Evolutionary conservation across 1,140 invertebrate species (phyloP), one percentile per base, ranked within the genome.

Genomic region (Drosophila paulistorum): DNA sequence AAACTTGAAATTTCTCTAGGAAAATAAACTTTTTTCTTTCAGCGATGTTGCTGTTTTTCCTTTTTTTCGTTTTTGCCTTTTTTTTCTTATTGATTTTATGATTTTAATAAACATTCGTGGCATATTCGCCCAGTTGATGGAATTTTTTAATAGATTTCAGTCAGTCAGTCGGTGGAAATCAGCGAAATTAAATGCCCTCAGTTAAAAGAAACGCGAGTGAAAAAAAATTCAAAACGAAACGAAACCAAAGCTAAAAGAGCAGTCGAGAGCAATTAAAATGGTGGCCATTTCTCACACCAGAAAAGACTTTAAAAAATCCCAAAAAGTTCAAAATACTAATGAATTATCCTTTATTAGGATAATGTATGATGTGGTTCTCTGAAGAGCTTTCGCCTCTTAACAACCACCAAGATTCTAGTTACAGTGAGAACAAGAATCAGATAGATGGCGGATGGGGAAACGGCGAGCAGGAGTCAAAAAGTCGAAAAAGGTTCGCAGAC

Each of bases 331-430:
- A 87, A 89, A 89, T 78, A 90, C 90, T 91, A 91, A 91, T 91
- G 90, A 91, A 91, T 91, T 91, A 91, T 91, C 90, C 86, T 91
- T 91, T 91, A 91, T 91, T 91, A 91, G 86, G 90, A 91, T 91
- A 91, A 91, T 91, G 90, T 91, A 91, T 91, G 90, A 91, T 91
- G 90, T 91, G 90, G 90, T 91, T 91, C 81, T 51, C 71, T 77
- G 73, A 81, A 74, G 81, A 90, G 85, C 84, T 89, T 86, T 65
- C 75, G 65, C 68, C 67, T 71, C 20, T 51, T 17, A 51, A 51
- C 45, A 51, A 51, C 57, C 9, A 20, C 41, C 20, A 26, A 42
- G 57, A 33, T 64, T 60, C 58, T 60, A 20, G 23, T 71, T 72
- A 69, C 37, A 64, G 48, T 55, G 35, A 64, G 62, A 13, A 30